Conservation (phyloP, 2,113 vertebrate genomes). For the Myiopsitta monachus region DNA sequence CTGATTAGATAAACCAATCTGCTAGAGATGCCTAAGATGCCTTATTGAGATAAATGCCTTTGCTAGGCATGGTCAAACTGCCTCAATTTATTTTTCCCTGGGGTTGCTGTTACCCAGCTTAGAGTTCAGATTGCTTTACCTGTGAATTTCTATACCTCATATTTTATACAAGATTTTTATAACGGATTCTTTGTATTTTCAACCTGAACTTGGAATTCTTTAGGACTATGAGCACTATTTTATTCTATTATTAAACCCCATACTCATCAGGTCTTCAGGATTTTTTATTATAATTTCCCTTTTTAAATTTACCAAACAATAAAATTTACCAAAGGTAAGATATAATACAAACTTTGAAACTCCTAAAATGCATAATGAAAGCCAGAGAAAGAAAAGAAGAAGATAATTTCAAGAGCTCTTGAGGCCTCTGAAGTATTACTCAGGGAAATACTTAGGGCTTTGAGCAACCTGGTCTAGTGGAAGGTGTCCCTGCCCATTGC, state of each 20-base stretch:
- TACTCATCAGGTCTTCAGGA: neutral
- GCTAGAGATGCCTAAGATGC: neutral
- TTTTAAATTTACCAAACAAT: neutral
- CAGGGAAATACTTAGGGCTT: neutral
- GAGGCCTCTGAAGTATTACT: neutral
- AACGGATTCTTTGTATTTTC: neutral
- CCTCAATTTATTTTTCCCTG: neutral
- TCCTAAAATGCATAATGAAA: neutral
- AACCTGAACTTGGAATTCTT: neutral
- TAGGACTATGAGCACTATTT: neutral
- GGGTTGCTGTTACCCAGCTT: neutral
- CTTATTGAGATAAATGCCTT: conserved; percentile 9
- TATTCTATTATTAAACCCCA: neutral
- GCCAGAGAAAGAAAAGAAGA: neutral
- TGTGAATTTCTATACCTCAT: neutral
- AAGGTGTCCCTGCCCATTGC: neutral
- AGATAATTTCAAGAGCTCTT: neutral
- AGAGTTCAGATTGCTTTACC: neutral
- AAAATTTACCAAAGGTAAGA: neutral
- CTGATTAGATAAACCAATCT: conserved; percentile 24
- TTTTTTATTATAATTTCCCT: neutral
- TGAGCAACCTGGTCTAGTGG: too few relatives aligned
- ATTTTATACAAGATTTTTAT: neutral
- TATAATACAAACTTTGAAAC: neutral
- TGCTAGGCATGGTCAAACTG: neutral